phyloP scores from a whole-genome alignment of 2,888 invertebrate genomes.

The Drosophila ustulata region DNA sequence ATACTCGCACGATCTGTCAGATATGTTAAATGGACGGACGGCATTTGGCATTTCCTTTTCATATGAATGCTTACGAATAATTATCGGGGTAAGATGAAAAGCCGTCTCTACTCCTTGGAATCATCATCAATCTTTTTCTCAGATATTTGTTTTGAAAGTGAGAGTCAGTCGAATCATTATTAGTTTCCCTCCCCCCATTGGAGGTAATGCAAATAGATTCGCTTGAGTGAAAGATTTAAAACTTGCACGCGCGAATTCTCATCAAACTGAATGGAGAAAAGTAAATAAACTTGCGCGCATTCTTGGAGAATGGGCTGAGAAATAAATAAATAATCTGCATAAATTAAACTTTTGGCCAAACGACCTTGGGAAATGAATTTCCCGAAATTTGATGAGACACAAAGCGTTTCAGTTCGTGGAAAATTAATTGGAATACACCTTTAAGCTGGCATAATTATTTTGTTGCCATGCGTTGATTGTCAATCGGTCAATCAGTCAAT shows the following conservation, averaged over 20 bases:
- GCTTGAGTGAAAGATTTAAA: background rate
- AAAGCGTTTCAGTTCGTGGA: background rate
- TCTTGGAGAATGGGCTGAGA: background rate
- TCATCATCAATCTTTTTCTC: background rate
- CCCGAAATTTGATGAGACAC: background rate
- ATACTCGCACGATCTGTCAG: background rate
- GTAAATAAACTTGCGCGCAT: background rate
- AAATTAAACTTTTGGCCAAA: background rate
- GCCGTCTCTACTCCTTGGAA: background rate
- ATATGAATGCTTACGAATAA: too few relatives aligned
- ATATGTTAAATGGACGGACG: background rate
- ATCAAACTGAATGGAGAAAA: background rate
- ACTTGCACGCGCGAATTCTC: background rate
- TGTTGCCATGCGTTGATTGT: background rate
- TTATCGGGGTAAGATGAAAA: too few relatives aligned
- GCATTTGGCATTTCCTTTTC: background rate
- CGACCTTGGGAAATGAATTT: background rate
- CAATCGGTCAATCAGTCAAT: conserved; percentile 1
- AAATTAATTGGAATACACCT: background rate
- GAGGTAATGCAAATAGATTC: background rate
- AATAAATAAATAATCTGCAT: background rate
- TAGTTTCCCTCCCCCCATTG: too few relatives aligned
- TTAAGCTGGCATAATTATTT: background rate
- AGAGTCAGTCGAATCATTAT: too few relatives aligned
- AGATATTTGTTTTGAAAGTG: background rate